Evolutionary conservation across 2,888 invertebrate species (phyloP).

Genomic region (Didymodactylos carnosus): DNA sequence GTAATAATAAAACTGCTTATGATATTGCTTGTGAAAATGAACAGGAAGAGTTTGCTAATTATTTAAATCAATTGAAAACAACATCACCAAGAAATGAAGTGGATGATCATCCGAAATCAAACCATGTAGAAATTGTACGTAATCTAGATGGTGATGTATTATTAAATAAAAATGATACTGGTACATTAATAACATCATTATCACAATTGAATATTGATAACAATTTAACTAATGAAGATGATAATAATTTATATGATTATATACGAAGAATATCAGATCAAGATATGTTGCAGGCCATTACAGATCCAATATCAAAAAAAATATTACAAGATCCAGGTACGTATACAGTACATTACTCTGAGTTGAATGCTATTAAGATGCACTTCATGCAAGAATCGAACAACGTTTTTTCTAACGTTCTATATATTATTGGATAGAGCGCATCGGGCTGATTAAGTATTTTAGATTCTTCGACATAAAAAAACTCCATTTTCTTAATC

Average conservation of each 20-base stretch:
- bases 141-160: too few species aligned
- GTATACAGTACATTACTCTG: not conserved
- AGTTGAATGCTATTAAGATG: not conserved
- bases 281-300: not conserved
- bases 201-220: too few species aligned
- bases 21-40: not conserved
- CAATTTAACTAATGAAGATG: not conserved
- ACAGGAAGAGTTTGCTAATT: not conserved
- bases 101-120: not conserved
- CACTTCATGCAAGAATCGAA: too few species aligned
- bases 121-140: not conserved
- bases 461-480: too few species aligned
- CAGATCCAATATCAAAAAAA: not conserved
- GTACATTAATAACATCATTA: too few species aligned
- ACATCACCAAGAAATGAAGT: not conserved
- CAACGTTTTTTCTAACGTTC: too few species aligned
- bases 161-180: too few species aligned
- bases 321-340: not conserved
- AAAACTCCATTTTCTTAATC: too few species aligned
- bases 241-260: too few species aligned
- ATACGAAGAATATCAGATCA: too few species aligned
- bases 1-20: not conserved
- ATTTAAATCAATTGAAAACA: not conserved
- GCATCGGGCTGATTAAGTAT: too few species aligned
- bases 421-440: too few species aligned